phyloP scores from a whole-genome alignment of 1,140 invertebrate species.

The Caligus rogercresseyi region DNA sequence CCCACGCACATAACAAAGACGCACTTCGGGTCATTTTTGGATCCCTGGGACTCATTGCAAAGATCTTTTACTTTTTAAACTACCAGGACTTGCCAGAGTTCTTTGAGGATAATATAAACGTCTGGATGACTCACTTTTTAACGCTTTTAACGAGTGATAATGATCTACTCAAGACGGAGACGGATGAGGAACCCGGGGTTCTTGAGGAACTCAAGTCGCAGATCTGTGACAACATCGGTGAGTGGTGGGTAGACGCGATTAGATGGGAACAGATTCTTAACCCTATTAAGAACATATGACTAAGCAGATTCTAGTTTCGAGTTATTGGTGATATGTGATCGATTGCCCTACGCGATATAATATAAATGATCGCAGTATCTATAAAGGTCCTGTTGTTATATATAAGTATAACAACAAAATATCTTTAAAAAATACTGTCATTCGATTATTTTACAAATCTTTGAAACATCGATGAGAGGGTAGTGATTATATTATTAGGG shows the following conservation, averaged over 20 bases:
- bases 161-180: slow-evolving; percentile 38
- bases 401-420: too few relatives aligned
- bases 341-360: too few relatives aligned
- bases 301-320: too few relatives aligned
- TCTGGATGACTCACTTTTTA: slow-evolving; percentile 83
- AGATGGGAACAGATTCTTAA: too few relatives aligned
- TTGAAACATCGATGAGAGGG: too few relatives aligned
- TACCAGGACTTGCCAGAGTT: slow-evolving; percentile 86
- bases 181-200: slow-evolving; percentile 71
- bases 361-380: too few relatives aligned
- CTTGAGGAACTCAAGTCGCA: slow-evolving; percentile 75
- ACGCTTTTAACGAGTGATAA: slow-evolving; percentile 57
- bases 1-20: slow-evolving; percentile 54
- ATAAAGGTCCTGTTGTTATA: too few relatives aligned
- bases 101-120: slow-evolving; percentile 90
- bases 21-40: slow-evolving; percentile 73
- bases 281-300: too few relatives aligned
- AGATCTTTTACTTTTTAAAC: slow-evolving; percentile 92
- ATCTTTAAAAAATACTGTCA: too few relatives aligned
- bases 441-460: too few relatives aligned
- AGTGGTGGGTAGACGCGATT: neutral
- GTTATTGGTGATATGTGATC: too few relatives aligned
- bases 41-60: slow-evolving; percentile 70
- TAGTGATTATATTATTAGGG: too few relatives aligned
- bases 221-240: slow-evolving; percentile 74